Evolutionary conservation across 2,797 vertebrate genomes (phyloP).

Genomic region (Alauda arvensis): DNA sequence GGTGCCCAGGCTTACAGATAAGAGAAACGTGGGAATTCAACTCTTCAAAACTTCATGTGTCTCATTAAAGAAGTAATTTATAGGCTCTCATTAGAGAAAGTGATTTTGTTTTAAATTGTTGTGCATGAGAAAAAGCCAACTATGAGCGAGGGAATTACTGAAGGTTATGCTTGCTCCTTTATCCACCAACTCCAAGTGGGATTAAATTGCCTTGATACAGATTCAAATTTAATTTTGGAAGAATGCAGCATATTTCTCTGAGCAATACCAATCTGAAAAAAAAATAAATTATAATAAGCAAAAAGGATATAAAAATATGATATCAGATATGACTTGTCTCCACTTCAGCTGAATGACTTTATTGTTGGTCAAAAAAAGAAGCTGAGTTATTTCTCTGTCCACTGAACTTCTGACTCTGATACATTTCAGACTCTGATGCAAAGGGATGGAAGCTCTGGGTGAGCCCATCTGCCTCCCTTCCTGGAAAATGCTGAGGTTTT

Average conservation of each 20-base stretch:
- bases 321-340: constrained; percentile 53
- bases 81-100: constrained; percentile 46
- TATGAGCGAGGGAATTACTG: constrained; percentile 30
- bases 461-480: not conserved
- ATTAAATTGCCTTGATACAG: constrained; percentile 59
- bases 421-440: not conserved
- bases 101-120: constrained; percentile 47
- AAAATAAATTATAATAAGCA: constrained; percentile 48
- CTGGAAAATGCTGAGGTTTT: not conserved
- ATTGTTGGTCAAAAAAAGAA: constrained; percentile 39
- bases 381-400: constrained; percentile 19
- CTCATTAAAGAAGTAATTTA: constrained; percentile 57
- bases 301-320: constrained; percentile 40
- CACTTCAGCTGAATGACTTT: constrained; percentile 51
- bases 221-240: constrained; percentile 64
- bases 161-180: constrained; percentile 41
- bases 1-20: constrained; percentile 20
- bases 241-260: constrained; percentile 51
- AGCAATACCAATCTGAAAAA: constrained; percentile 33
- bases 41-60: constrained; percentile 36
- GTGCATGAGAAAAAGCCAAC: constrained; percentile 39
- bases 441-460: not conserved
- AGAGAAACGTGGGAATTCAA: constrained; percentile 40
- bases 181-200: constrained; percentile 19
- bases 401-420: constrained; percentile 45